Base-by-base conservation (phyloP, 2,797 vertebrate genomes). In the Cheirogaleus major region DNA sequence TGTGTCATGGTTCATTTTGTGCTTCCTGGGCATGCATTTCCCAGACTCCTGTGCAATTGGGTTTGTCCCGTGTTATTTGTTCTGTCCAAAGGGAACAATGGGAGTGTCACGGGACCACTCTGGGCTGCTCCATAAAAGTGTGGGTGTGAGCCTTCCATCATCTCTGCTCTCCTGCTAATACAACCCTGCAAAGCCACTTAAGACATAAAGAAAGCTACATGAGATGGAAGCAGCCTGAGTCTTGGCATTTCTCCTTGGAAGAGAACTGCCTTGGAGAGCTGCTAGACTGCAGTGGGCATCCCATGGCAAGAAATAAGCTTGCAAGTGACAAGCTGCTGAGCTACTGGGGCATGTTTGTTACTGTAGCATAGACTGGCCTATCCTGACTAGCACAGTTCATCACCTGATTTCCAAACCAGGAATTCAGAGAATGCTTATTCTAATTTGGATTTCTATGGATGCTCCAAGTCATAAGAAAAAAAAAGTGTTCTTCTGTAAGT, bases 11-110 rank as follows among this genome's bases (percentile, higher is more conserved):
- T 4, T 25, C 50, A 32, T 23, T 18, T 38, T 4, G 7, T 17
- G 57, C 23, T 61, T 85, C 50, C 35, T 32, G 30, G 67, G 4
- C 41, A 86, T 13, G 23, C 7, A 41, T 48, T 94, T 95, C 27
- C 80, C 65, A 93, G 88, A 30, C 20, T 43, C 18, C 65, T 92
- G 83, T 69, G 70, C 22, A 72, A 70, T 15, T 38, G 59, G 11
- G 52, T 5, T 45, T 25, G 43, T 6, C 27, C 45, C 69, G 30
- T 0, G 5, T 80, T n/a, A 76, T 27, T 86, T 41, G 11, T 41
- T 96, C 45, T 76, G 27, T n/a, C 69, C 41, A 17, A 1, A 78
- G 9, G 2, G 41, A 67, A 23, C 45, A 55, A 45, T 0, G n/a
- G 38, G 32, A 41, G 6, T 38, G 14, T 12, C 57, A 23, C 4